Evolutionary conservation across 2,797 vertebrate species (phyloP), one percentile per base, ranked within the genome.

Genomic region (Parauchenoglanis punctatus): DNA sequence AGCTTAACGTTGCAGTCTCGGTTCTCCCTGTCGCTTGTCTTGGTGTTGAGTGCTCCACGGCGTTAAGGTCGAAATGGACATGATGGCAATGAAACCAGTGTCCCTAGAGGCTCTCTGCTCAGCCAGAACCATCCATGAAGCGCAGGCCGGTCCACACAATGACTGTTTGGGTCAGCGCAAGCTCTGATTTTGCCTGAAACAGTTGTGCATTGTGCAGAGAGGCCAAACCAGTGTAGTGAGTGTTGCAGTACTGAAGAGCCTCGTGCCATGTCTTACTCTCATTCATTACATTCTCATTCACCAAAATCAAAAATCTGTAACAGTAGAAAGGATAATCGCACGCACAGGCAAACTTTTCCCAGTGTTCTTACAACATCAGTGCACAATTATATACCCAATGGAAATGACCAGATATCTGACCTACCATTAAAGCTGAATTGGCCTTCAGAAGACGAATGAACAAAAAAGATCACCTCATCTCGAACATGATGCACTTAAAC

Each of bases 241-340:
- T 11, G 63, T 85, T 91, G 91, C 94, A 94, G 86, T 93, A 76
- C 0, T 86, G 2, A 61, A 92, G n/a, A 49, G 93, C 93, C 23
- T 92, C 91, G 63, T 91, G 88, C 93, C 93, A 94, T 1, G 83
- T 93, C 86, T 88, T 93, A 20, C 0, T 76, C 88, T 93, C 83
- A 40, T 40, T 40, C 40, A 40, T 40, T 40, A 40, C 40, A 40
- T 40, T 40, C 40, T 3, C 40, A 28, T 80, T 90, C 84, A 93
- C 92, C 31, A 92, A 89, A 0, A 89, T 12, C 10, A 56, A 85
- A 18, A n/a, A 73, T 0, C 52, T 86, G 85, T 90, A 93, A 88
- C 94, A 94, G 28, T 92, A 59, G 65, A 90, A 92, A 0, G 0
- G 0, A 40, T 40, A 40, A 40, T 4, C 40, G 3, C 40, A 40